A percentile compares a stretch with the other conserved stretches of the same genome.
phyloP scores from a whole-genome alignment of 2,113 vertebrate species.

The Tragelaphus imberbis region DNA sequence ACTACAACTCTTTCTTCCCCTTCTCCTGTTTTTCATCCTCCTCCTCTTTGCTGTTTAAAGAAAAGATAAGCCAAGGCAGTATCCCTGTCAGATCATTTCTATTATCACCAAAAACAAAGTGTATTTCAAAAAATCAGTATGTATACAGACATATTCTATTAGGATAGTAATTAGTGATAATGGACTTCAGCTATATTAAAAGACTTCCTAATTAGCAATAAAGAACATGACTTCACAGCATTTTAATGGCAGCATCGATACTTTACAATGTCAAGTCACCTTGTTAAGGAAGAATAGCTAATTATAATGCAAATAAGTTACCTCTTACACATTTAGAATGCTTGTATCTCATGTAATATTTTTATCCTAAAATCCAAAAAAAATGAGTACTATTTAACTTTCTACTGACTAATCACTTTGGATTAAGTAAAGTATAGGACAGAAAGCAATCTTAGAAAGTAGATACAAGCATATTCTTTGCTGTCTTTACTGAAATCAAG shows the following conservation, averaged over 20 bases:
- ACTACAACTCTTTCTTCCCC: not conserved
- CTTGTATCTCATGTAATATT: not conserved
- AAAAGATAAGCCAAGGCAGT: not conserved
- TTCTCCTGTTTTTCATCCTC: not conserved
- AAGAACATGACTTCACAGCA: not conserved
- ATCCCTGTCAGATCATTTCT: not conserved
- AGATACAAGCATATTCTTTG: not conserved
- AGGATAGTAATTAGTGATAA: slow-evolving; percentile 19
- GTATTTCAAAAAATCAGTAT: not conserved
- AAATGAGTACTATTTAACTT: not conserved
- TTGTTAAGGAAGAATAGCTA: not conserved
- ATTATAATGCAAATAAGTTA: not conserved
- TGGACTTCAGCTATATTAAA: slow-evolving; percentile 21
- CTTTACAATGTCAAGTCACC: slow-evolving; percentile 8
- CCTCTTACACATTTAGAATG: not conserved
- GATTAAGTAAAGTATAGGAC: not conserved
- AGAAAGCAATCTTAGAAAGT: not conserved
- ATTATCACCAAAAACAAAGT: not conserved
- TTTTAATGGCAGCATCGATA: slow-evolving; percentile 47
- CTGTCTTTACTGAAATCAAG: not conserved
- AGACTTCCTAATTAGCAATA: slow-evolving; percentile 1
- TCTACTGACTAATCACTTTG: not conserved
- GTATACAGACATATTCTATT: not conserved
- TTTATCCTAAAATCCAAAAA: not conserved
- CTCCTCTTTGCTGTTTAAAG: not conserved